Evolutionary conservation across 2,888 invertebrate genomes (phyloP).

Genomic region (Drosophila colorata): DNA sequence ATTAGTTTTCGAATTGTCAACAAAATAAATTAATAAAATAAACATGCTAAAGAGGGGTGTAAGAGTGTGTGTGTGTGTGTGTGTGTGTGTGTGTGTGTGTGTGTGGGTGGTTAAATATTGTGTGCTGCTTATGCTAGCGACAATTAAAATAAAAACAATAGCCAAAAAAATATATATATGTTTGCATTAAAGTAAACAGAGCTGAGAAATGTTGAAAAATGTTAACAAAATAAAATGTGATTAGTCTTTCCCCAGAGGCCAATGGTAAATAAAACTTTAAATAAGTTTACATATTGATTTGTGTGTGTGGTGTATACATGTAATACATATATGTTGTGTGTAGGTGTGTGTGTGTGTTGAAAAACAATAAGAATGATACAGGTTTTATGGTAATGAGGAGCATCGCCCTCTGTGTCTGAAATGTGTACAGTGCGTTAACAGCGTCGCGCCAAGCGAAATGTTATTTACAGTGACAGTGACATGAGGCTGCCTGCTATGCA

Average conservation of each 20-base stretch:
- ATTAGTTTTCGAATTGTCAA: slow-evolving; percentile 75
- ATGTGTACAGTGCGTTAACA: slow-evolving; percentile 44
- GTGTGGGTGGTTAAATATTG: slow-evolving; percentile 33
- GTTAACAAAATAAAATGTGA: slow-evolving; percentile 79
- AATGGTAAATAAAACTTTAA: slow-evolving; percentile 70
- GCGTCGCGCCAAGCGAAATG: slow-evolving; percentile 35
- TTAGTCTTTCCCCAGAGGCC: slow-evolving; percentile 86
- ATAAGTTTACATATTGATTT: slow-evolving; percentile 25
- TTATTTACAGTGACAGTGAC: slow-evolving; percentile 70
- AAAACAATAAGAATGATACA: slow-evolving; percentile 50
- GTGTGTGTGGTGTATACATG: slow-evolving; percentile 14
- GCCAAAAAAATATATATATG: slow-evolving; percentile 51
- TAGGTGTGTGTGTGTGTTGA: slow-evolving; percentile 39
- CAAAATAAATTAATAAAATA: slow-evolving; percentile 64
- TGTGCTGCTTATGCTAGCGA: slow-evolving; percentile 58
- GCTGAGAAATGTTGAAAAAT: slow-evolving; percentile 34
- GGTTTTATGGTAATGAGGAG: slow-evolving; percentile 19
- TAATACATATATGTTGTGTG: slow-evolving; percentile 27
- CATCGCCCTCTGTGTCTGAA: slow-evolving; percentile 15
- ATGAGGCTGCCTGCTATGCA: slow-evolving; percentile 50
- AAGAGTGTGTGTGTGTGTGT: slow-evolving; percentile 20
- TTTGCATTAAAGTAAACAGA: slow-evolving; percentile 38
- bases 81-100: slow-evolving; percentile 31
- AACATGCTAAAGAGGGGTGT: slow-evolving; percentile 59
- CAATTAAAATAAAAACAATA: slow-evolving; percentile 52